phyloP scores from a whole-genome alignment of 1,140 invertebrate species.

The Goniozus legneri region DNA sequence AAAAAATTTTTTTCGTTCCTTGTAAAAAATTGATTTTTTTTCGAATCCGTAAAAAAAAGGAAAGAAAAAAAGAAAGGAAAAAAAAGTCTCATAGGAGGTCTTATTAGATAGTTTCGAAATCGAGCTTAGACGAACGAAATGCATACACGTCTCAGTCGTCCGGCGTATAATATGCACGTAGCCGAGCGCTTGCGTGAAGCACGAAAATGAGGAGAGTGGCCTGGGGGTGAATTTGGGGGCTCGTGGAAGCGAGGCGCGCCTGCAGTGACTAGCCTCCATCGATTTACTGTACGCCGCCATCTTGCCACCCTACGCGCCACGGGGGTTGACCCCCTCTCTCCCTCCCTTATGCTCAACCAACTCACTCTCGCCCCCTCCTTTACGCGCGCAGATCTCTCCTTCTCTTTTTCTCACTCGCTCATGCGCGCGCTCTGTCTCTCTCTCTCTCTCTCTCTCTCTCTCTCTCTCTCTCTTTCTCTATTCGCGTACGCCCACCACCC shows the following conservation, averaged over 20 bases:
- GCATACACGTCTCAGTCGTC: too few species aligned
- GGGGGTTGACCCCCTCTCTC: constrained; percentile 27
- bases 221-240: constrained; percentile 31
- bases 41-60: too few species aligned
- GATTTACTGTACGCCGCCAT: constrained; percentile 51
- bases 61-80: constrained; percentile 1
- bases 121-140: constrained; percentile 34
- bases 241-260: constrained; percentile 42
- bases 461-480: too few species aligned
- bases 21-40: too few species aligned
- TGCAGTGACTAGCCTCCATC: constrained; percentile 52
- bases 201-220: constrained; percentile 44
- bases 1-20: too few species aligned
- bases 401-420: too few species aligned
- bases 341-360: too few species aligned
- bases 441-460: too few species aligned
- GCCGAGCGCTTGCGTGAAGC: constrained; percentile 44
- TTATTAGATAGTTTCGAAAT: constrained; percentile 22
- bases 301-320: constrained; percentile 47
- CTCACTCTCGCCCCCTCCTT: too few species aligned
- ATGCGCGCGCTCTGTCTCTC: too few species aligned
- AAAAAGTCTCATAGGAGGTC: constrained; percentile 1
- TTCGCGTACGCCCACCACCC: constrained; percentile 3
- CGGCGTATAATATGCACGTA: too few species aligned
- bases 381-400: too few species aligned